Conservation (phyloP, 2,888 invertebrate species). For the Eucera pruinosa region DNA sequence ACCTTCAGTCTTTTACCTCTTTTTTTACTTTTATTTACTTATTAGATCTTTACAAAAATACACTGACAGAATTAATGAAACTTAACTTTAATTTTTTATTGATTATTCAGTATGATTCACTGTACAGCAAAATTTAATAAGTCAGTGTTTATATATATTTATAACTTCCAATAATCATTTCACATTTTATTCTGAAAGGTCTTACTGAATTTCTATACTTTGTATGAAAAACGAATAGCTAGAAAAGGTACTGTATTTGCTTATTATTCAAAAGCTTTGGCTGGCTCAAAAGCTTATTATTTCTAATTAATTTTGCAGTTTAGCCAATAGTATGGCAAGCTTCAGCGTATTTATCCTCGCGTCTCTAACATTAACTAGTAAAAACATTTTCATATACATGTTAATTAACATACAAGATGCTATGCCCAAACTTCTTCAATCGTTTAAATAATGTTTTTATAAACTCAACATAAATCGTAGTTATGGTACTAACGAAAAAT, state of each 20-base stretch:
- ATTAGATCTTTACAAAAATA: slow-evolving; percentile 22
- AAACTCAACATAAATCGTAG: slow-evolving; percentile 13
- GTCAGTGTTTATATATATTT: slow-evolving; percentile 9
- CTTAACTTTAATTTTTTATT: slow-evolving; percentile 15
- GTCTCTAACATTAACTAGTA: slow-evolving; percentile 55
- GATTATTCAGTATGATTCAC: slow-evolving; percentile 1
- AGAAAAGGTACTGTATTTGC: slow-evolving; percentile 50
- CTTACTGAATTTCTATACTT: slow-evolving; percentile 17
- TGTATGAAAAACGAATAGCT: slow-evolving; percentile 23
- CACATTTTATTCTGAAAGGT: slow-evolving; percentile 6
- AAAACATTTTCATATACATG: slow-evolving; percentile 58
- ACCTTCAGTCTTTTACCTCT: slow-evolving; percentile 4
- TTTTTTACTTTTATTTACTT: slow-evolving; percentile 33
- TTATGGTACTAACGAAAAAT: neutral
- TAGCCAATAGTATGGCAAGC: slow-evolving; percentile 74
- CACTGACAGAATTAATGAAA: slow-evolving; percentile 16
- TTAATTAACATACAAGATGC: slow-evolving; percentile 53
- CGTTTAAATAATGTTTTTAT: slow-evolving; percentile 37
- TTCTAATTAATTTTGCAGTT: slow-evolving; percentile 75
- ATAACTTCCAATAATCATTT: slow-evolving; percentile 4
- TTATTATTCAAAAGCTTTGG: slow-evolving; percentile 72
- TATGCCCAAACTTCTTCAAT: slow-evolving; percentile 57
- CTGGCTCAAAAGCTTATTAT: slow-evolving; percentile 76
- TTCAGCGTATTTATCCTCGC: slow-evolving; percentile 70
- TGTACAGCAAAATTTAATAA: neutral